Base-by-base conservation (phyloP, 2,797 vertebrate species). In the Toxotes lorentzi region DNA sequence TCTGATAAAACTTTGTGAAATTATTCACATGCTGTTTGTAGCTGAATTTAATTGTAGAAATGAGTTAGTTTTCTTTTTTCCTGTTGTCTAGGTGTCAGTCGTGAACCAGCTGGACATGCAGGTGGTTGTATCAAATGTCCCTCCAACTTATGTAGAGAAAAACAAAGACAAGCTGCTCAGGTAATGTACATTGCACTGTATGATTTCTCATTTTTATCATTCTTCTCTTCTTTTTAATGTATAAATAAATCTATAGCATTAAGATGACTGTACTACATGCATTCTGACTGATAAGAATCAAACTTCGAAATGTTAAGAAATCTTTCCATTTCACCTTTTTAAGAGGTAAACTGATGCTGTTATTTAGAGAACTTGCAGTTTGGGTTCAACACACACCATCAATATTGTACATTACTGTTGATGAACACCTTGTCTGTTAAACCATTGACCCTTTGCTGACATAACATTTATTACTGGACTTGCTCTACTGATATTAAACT, bases 61-160 rank as follows among this genome's bases (percentile, higher is more conserved):
- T 24, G 0, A 73, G 48, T 43, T 41, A 3, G 40, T 41, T 35
- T 59, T 13, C 8, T 19, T 40, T 23, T 3, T 40, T 66, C 56
- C 13, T 84, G 12, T 78, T 89, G 45, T 86, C 34, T 85, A 99
- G 98, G 96, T 99, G 73, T 99, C 98, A 2, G 98, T 99, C 47
- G 98, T 99, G 89, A 99, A 99, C 93, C 97, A 98, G 91, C 88
- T 99, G 93, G 98, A 99, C 91, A 99, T 99, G 98, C 98, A 99
- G 89, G 97, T 99, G 86, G 96, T 99, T 6, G 98, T 99, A 68
- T 99, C 97, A 43, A 99, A 98, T 1, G 97, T 99, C 35, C 96
- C 98, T 43, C 98, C 98, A 21, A 99, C 98, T 0, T 94, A 97
- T 9, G 97, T 99, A 93, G 98, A 99, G 79, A 96, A 98, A 92